Evolutionary conservation across 1,140 invertebrate genomes (phyloP).

Genomic region (Aphis craccivora): DNA sequence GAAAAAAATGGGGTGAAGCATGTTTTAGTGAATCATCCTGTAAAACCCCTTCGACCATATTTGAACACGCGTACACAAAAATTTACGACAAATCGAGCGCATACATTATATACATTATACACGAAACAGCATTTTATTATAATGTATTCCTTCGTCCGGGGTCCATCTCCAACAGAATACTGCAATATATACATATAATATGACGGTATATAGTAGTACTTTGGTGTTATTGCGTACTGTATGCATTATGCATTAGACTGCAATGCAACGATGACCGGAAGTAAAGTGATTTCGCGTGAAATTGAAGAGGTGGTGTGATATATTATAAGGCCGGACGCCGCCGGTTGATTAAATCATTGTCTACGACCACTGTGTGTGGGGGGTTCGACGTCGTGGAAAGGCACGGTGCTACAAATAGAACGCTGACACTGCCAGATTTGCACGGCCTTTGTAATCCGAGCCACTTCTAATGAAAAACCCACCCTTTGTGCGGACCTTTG

Average conservation of each 20-base stretch:
- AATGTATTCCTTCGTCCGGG: background rate
- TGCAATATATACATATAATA: background rate
- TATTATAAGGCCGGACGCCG: background rate
- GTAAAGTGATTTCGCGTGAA: slow-evolving; percentile 36
- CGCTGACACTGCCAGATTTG: slow-evolving; percentile 18
- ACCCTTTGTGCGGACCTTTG: slow-evolving; percentile 41
- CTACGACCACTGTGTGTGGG: background rate
- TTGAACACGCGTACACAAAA: background rate
- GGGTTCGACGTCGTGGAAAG: too few species aligned
- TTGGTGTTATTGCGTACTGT: background rate
- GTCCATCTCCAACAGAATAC: background rate
- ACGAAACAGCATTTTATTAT: background rate
- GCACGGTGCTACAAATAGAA: background rate
- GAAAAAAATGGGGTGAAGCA: too few species aligned
- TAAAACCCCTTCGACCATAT: background rate
- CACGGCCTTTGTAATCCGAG: slow-evolving; percentile 3
- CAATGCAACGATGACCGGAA: background rate
- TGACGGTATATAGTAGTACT: background rate
- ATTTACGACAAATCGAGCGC: background rate
- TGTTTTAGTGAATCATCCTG: too few species aligned
- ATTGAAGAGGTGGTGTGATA: slow-evolving; percentile 16
- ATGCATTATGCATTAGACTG: slow-evolving; percentile 54
- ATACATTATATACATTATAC: background rate
- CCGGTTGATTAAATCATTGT: slow-evolving; percentile 49
- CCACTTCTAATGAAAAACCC: slow-evolving; percentile 46